Conservation (phyloP, 1,140 invertebrate genomes). For the Thalassaphorura encarpata region DNA sequence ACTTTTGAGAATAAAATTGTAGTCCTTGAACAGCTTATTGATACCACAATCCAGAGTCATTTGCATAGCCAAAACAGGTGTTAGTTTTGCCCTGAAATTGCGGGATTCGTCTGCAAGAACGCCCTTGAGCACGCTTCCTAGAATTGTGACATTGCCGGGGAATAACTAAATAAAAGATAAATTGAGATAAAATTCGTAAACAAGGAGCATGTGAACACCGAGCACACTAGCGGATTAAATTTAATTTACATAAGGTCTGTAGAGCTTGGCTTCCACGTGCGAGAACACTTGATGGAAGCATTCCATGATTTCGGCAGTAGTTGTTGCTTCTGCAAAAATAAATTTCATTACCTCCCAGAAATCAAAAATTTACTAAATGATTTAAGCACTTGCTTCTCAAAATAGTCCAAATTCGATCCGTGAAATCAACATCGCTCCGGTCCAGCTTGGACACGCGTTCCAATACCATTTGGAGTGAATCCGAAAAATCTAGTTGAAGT, state of each 20-base stretch:
- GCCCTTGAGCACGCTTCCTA: not conserved
- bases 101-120: constrained; percentile 1
- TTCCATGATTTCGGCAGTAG: constrained; percentile 11
- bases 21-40: constrained; percentile 28
- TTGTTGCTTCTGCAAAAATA: constrained; percentile 9
- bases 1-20: constrained; percentile 23
- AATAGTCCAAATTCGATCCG: constrained; percentile 21
- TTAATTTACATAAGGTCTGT: constrained; percentile 29
- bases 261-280: constrained; percentile 14
- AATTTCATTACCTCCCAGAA: not conserved
- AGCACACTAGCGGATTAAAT: constrained; percentile 1
- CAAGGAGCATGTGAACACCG: too few species aligned
- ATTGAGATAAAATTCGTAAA: constrained; percentile 2
- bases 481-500: constrained; percentile 21
- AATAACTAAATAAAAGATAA: constrained; percentile 20
- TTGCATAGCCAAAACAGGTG: constrained; percentile 12
- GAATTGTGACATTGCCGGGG: constrained; percentile 14
- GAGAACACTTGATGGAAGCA: constrained; percentile 16
- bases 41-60: constrained; percentile 24
- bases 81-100: constrained; percentile 10
- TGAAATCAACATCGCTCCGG: constrained; percentile 26
- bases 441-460: constrained; percentile 10
- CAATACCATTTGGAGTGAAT: constrained; percentile 20
- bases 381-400: constrained; percentile 25
- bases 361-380: not conserved